phyloP scores from a whole-genome alignment of 2,888 invertebrate species.

The Tridacna gigas region DNA sequence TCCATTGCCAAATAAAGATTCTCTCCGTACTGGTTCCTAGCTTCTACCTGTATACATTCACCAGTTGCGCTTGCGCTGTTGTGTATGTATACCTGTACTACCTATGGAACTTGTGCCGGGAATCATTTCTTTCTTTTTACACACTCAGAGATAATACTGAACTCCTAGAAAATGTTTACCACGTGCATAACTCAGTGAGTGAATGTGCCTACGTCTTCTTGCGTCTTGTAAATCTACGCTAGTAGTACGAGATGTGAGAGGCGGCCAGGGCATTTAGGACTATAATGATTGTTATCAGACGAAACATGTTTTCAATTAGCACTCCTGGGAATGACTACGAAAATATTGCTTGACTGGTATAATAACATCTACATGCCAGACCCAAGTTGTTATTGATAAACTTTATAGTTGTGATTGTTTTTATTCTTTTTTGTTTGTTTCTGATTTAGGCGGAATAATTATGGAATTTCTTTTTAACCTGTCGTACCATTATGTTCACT shows the following conservation, averaged over 20 bases:
- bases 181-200: conserved; percentile 43
- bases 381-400: conserved; percentile 23
- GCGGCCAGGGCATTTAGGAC: conserved; percentile 12
- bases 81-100: conserved; percentile 21
- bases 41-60: conserved; percentile 22
- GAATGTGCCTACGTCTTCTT: conserved; percentile 11
- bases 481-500: conserved; percentile 59
- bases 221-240: conserved; percentile 5
- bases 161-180: conserved; percentile 46
- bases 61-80: conserved; percentile 28
- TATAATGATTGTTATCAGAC: conserved; percentile 5
- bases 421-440: conserved; percentile 16
- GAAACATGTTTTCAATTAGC: conserved; percentile 16
- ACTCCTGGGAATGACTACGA: conserved; percentile 10
- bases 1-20: conserved; percentile 74
- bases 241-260: not conserved
- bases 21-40: conserved; percentile 53
- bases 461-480: conserved; percentile 32
- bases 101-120: conserved; percentile 34
- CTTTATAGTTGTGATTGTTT: conserved; percentile 24
- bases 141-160: conserved; percentile 14
- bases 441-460: not conserved
- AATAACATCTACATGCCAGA: conserved; percentile 1
- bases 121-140: conserved; percentile 13
- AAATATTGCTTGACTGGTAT: not conserved